Evolutionary conservation across 92 coral and sea anemone species (phyloP), one percentile per base, ranked within the genome.

Genomic region (Porites lobata): DNA sequence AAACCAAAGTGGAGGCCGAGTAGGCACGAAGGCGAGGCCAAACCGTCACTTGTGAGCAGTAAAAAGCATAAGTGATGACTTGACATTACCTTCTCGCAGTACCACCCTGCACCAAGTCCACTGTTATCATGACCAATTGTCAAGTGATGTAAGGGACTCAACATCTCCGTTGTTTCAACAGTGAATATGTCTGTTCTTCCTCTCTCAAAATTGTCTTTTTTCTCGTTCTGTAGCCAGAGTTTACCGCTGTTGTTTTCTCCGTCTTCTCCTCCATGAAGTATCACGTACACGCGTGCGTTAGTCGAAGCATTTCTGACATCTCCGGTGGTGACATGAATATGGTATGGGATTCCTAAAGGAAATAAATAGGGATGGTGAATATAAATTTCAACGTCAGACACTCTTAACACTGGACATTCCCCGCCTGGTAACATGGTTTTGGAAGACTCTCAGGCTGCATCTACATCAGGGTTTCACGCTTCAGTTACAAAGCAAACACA

Each of bases 111-210:
- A 13, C 99, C 99, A 50, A 97, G 81, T 54, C 98, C 99, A 73
- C 95, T 83, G 78, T 97, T 97, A 86, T 97, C 99, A 89, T 96
- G 99, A 9, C 99, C 99, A 68, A 96, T 85, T 56, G 98, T 95
- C 71, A 96, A 91, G 67, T 96, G 99, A 89, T 96, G 99, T 61
- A 96, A 83, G 2, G 98, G 99, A 92, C 98, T 95, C 61, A 96
- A 81, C 94, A 96, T 90, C 69, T 90, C 94, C 11, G 94, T 82
- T 19, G 96, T 96, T 79, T 96, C 98, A 32, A 95, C 96, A 8
- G 85, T 78, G 72, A 97, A 95, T 26, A 95, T 97, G 82, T 95
- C 98, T 12, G 98, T 97, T 73, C 99, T 88, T 69, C 95, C 98
- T 77, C 93, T 91, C 87, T 96, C 76, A 69, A 92, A 98, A 73